These are phyloP conservation scores for Neostethus bicornis DNA, from an alignment of 2,797 vertebrate genomes.

Conservation along the genomic window DNA sequence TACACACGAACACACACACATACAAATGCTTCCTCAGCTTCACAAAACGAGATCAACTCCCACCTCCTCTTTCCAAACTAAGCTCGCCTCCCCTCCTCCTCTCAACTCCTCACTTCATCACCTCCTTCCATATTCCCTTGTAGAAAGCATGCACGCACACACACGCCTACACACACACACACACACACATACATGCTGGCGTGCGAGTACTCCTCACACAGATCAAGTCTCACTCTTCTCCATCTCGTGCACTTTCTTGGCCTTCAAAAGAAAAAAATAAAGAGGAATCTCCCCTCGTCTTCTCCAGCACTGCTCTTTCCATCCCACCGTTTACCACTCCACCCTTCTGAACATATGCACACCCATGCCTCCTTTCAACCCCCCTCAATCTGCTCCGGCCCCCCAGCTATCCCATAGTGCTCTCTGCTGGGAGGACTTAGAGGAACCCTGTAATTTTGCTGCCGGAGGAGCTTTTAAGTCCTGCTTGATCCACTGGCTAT, in stretches of 20 bases:
- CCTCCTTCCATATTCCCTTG: slow-evolving; percentile 68
- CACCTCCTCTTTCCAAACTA: slow-evolving; percentile 63
- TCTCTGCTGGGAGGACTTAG: slow-evolving; percentile 79
- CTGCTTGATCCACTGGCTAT: slow-evolving; percentile 74
- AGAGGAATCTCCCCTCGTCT: slow-evolving; percentile 61
- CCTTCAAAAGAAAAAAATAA: slow-evolving; percentile 42
- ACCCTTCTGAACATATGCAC: slow-evolving; percentile 4
- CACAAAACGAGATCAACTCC: slow-evolving; percentile 68
- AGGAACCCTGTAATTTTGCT: slow-evolving; percentile 80
- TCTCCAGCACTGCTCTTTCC: slow-evolving; percentile 53
- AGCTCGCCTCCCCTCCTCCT: slow-evolving; percentile 53
- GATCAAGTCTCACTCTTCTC: slow-evolving; percentile 72
- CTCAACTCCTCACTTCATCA: slow-evolving; percentile 76
- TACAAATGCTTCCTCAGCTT: slow-evolving; percentile 58
- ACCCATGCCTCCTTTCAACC: slow-evolving; percentile 23
- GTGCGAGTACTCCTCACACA: slow-evolving; percentile 54
- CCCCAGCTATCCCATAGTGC: slow-evolving; percentile 69
- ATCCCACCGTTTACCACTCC: slow-evolving; percentile 44
- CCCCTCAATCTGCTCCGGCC: background rate
- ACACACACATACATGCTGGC: slow-evolving; percentile 16
- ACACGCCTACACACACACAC: slow-evolving; percentile 20
- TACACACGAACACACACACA: slow-evolving; percentile 22
- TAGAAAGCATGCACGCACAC: slow-evolving; percentile 37
- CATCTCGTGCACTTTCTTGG: slow-evolving; percentile 38
- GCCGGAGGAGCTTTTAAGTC: slow-evolving; percentile 75